phyloP scores from a whole-genome alignment of 2,888 invertebrate genomes.

The Platycnemis pennipes region DNA sequence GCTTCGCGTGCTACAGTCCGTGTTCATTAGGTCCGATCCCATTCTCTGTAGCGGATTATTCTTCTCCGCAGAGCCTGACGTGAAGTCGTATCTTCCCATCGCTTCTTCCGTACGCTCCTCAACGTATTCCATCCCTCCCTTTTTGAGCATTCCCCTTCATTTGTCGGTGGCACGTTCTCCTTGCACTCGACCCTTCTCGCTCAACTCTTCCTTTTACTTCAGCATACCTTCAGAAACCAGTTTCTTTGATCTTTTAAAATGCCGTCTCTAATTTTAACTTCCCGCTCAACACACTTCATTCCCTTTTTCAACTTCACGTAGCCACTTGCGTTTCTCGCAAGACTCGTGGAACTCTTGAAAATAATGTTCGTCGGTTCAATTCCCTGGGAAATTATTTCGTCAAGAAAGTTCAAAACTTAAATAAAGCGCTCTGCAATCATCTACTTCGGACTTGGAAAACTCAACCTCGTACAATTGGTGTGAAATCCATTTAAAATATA shows the following conservation, averaged over 20 bases:
- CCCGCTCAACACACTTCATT: not conserved
- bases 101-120: not conserved
- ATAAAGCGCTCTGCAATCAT: no score
- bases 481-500: no score
- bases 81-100: not conserved
- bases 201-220: no score
- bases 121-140: no score
- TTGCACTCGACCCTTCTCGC: not conserved
- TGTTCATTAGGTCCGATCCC: no score
- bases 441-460: no score
- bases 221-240: not conserved
- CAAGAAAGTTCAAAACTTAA: no score
- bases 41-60: no score
- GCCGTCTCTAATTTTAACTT: not conserved
- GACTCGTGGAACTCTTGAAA: not conserved
- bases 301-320: not conserved
- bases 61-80: no score
- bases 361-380: not conserved
- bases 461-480: no score
- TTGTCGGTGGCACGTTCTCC: no score
- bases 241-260: not conserved
- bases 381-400: not conserved
- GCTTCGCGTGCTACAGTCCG: no score
- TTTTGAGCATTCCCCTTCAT: not conserved
- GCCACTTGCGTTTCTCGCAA: not conserved